Conservation (phyloP, 2,797 vertebrate genomes). For the Limosa lapponica region DNA sequence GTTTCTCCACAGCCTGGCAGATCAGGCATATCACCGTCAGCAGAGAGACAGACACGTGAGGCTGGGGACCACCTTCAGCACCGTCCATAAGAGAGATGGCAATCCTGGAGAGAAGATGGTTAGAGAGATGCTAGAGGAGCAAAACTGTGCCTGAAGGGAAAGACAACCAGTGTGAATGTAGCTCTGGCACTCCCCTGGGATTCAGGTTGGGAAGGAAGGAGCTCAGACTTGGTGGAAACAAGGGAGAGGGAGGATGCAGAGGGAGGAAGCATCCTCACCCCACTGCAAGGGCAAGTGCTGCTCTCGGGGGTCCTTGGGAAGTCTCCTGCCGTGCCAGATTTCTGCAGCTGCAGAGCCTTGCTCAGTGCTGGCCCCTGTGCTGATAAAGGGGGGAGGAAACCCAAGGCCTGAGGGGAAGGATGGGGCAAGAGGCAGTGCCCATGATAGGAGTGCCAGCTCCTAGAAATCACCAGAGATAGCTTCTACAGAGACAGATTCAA, state of each 20-base stretch:
- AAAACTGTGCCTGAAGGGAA: background rate
- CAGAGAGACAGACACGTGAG: background rate
- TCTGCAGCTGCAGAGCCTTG: background rate
- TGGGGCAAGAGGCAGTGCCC: background rate
- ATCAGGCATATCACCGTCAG: background rate
- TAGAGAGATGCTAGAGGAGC: background rate
- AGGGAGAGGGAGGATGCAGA: background rate
- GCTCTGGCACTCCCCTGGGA: background rate
- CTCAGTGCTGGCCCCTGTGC: background rate
- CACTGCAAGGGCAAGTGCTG: background rate
- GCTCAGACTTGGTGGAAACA: background rate
- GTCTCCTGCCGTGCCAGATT: background rate
- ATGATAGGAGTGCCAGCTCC: background rate
- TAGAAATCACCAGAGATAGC: background rate
- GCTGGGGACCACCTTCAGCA: background rate
- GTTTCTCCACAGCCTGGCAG: background rate
- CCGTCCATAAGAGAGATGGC: accelerated
- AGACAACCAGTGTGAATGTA: accelerated
- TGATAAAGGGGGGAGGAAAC: background rate
- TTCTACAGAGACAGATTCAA: background rate
- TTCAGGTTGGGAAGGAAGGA: background rate
- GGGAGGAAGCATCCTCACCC: background rate
- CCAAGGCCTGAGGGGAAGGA: background rate
- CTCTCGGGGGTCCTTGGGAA: background rate
- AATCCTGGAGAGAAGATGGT: background rate